Evolutionary conservation across 2,888 invertebrate genomes (phyloP), one percentile per base, ranked within the genome.

Genomic region (Cephus spinipes): DNA sequence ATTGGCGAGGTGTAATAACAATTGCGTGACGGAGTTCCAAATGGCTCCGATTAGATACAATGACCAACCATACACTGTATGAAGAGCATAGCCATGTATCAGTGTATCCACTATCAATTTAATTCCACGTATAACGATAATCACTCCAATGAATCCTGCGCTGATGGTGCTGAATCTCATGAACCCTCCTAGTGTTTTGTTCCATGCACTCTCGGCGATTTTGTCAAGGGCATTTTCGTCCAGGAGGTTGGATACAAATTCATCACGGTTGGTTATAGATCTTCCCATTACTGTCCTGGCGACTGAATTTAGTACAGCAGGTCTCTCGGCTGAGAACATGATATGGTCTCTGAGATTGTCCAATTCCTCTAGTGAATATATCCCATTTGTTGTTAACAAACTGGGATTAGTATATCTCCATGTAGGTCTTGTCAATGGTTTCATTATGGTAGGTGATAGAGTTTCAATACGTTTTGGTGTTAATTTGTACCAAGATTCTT

Each of bases 401-500:
- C 74, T 55, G 3, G 77, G 71, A 2, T 33, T 12, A 0, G 6
- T 30, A 55, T 83, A 80, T 36, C 36, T 75, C 82, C 80, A 83
- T 0, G 75, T 78, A 0, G 79, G 80, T 68, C 68, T 79, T 1
- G 78, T 73, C 12, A 75, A n/a, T 0, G 81, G 81, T 78, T 79
- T 35, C 0, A 82, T 6, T 1, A 55, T 40, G 68, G 77, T 75
- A 12, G 83, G 80, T 12, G 78, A 9, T 6, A 36, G 0, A 0
- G 74, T n/a, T 30, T 36, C 76, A 1, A 73, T 69, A 1, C 74
- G 75, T 1, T 76, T 71, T 4, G 79, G 79, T 11, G 75, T 23
- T n/a, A 79, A 12, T 11, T 74, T 69, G 12, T 80, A 80, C 85
- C 86, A 86, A 68, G 71, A 73, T 1, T 78, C 75, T 4, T 82